These are phyloP conservation scores for Phyllotreta cruciferae DNA, from an alignment of 2,888 invertebrate species.

Conservation along the genomic window DNA sequence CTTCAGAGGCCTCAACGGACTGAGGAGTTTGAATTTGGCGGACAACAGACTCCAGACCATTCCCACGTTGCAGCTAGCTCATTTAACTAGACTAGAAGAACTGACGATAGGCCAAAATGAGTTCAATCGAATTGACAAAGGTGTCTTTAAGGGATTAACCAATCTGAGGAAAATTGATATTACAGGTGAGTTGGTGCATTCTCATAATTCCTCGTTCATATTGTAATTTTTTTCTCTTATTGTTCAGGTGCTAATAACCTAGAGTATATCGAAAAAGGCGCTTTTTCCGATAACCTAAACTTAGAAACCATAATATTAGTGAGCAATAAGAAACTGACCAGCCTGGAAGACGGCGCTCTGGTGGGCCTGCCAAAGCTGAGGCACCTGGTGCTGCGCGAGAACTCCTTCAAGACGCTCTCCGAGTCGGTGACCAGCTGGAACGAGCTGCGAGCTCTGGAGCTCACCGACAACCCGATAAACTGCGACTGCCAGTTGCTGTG, in stretches of 20 bases:
- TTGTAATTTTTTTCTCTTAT: neutral
- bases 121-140: conserved; percentile 72
- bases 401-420: conserved; percentile 76
- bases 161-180: conserved; percentile 80
- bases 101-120: conserved; percentile 84
- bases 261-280: conserved; percentile 76
- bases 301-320: conserved; percentile 78
- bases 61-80: conserved; percentile 77
- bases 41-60: conserved; percentile 78
- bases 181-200: conserved; percentile 58
- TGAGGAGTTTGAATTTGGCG: conserved; percentile 79
- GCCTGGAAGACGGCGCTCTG: conserved; percentile 78
- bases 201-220: neutral
- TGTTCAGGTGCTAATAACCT: conserved; percentile 72
- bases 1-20: conserved; percentile 76
- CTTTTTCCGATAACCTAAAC: conserved; percentile 81
- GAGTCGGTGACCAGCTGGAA: conserved; percentile 82
- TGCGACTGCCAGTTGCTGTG: conserved; percentile 84
- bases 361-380: conserved; percentile 80
- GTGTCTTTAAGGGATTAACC: conserved; percentile 79
- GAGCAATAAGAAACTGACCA: conserved; percentile 77
- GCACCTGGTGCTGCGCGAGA: conserved; percentile 79
- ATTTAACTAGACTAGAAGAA: conserved; percentile 78
- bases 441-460: conserved; percentile 76
- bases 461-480: conserved; percentile 82